Evolutionary conservation across 1,140 invertebrate species (phyloP).

Genomic region (Anoplolepis gracilipes): DNA sequence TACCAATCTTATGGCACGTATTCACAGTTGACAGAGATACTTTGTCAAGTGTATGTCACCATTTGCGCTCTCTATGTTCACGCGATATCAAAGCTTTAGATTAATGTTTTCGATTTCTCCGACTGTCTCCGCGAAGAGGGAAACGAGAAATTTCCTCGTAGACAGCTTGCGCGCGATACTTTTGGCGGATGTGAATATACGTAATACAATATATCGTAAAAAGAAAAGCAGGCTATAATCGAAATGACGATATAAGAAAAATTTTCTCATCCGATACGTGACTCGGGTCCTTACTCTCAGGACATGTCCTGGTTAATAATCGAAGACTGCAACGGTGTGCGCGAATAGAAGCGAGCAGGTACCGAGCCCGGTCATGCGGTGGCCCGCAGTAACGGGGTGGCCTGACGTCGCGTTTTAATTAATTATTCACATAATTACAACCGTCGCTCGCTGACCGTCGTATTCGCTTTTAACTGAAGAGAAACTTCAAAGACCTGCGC

Average conservation of each 20-base stretch:
- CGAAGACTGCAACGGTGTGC: neutral
- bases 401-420: constrained; percentile 84
- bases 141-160: constrained; percentile 17
- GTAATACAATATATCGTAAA: neutral
- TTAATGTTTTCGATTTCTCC: constrained; percentile 46
- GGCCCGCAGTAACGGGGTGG: constrained; percentile 85
- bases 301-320: constrained; percentile 12
- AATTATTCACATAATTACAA: constrained; percentile 81
- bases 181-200: neutral
- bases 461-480: constrained; percentile 36
- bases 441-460: constrained; percentile 72
- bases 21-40: constrained; percentile 9
- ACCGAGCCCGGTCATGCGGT: constrained; percentile 81
- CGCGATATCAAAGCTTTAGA: constrained; percentile 34
- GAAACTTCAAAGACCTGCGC: neutral
- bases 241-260: neutral
- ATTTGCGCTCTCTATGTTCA: neutral
- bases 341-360: constrained; percentile 75
- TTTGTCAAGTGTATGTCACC: constrained; percentile 31
- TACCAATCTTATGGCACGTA: neutral
- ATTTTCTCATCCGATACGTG: neutral
- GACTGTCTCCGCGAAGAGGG: constrained; percentile 25
- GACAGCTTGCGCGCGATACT: neutral
- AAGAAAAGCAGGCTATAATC: neutral
- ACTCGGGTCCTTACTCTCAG: constrained; percentile 27